phyloP scores from a whole-genome alignment of 2,113 vertebrate genomes.

The human region DNA sequence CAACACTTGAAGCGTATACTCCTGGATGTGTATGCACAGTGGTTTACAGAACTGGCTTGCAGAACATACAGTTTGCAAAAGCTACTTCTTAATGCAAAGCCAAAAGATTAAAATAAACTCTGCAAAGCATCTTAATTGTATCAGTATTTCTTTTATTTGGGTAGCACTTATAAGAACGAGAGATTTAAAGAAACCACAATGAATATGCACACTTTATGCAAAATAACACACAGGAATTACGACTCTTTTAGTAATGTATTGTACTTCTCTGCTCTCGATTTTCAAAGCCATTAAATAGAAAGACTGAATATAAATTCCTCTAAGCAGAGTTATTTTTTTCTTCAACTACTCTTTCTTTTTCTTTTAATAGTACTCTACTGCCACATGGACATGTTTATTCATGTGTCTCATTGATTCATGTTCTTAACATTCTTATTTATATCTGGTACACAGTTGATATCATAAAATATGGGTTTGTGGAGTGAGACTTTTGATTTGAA shows the following conservation, averaged over 20 bases:
- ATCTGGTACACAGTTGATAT: slow-evolving; percentile 36
- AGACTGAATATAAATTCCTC: slow-evolving; percentile 48
- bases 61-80: slow-evolving; percentile 28
- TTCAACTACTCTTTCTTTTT: slow-evolving; percentile 66
- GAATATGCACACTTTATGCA: background rate
- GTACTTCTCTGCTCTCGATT: slow-evolving; percentile 51
- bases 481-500: slow-evolving; percentile 61
- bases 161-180: background rate
- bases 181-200: slow-evolving; percentile 28
- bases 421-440: slow-evolving; percentile 46
- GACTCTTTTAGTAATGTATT: slow-evolving; percentile 23
- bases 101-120: slow-evolving; percentile 36
- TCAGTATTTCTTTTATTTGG: background rate
- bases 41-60: background rate
- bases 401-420: slow-evolving; percentile 66
- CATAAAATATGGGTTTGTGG: slow-evolving; percentile 47
- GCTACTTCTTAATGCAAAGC: slow-evolving; percentile 19
- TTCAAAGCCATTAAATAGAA: slow-evolving; percentile 50
- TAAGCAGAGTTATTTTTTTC: background rate
- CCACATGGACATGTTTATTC: slow-evolving; percentile 60
- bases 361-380: slow-evolving; percentile 39
- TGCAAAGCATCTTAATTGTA: background rate
- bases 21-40: background rate
- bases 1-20: background rate
- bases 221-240: slow-evolving; percentile 37